A percentile compares a stretch with the other conserved stretches of the same genome.
phyloP scores from a whole-genome alignment of 2,113 vertebrate species.

The Pseudolaguvia tuberculata region DNA sequence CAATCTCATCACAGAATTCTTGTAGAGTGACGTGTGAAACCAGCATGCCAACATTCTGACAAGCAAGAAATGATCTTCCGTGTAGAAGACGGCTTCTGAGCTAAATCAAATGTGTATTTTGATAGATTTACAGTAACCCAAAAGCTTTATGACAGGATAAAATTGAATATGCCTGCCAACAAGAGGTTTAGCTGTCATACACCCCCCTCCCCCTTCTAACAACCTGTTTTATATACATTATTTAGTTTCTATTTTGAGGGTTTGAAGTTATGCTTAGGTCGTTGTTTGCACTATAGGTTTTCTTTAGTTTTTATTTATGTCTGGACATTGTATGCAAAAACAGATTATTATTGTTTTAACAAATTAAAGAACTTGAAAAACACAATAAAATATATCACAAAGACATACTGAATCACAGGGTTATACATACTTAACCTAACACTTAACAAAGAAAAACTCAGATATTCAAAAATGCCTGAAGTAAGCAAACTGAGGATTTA shows the following conservation, averaged over 20 bases:
- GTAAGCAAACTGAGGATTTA: too few species aligned
- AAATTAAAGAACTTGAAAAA: too few species aligned
- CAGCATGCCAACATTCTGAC: constrained; percentile 58
- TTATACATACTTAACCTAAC: too few species aligned
- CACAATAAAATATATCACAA: too few species aligned
- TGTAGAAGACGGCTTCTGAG: constrained; percentile 50
- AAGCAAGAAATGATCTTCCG: constrained; percentile 65
- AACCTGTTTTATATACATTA: background rate
- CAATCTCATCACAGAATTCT: constrained; percentile 49
- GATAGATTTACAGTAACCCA: constrained; percentile 35
- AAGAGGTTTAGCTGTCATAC: constrained; percentile 19
- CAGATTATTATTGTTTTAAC: too few species aligned
- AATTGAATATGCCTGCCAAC: constrained; percentile 28
- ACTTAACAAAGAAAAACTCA: too few species aligned
- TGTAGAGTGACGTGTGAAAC: constrained; percentile 62
- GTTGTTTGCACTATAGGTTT: constrained; percentile 1
- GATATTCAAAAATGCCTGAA: too few species aligned
- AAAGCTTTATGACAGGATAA: constrained; percentile 10
- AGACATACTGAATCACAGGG: too few species aligned
- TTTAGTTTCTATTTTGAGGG: background rate
- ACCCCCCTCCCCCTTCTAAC: background rate
- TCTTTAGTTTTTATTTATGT: too few species aligned
- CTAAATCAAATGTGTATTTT: constrained; percentile 36
- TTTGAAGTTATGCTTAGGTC: background rate
- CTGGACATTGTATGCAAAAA: too few species aligned